phyloP scores from a whole-genome alignment of 2,113 vertebrate species.

The Theropithecus gelada region DNA sequence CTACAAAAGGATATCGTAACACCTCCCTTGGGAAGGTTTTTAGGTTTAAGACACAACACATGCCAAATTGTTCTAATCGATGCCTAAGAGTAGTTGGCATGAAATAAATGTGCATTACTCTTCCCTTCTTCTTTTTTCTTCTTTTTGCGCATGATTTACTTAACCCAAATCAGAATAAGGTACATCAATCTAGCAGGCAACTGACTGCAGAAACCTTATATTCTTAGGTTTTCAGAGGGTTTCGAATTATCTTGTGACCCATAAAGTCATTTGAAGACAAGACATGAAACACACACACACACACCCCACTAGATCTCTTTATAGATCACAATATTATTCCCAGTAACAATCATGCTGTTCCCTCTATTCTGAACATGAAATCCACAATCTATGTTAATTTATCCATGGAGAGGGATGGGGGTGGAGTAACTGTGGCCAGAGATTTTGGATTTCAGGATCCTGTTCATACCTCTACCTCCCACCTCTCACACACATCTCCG shows the following conservation, averaged over 20 bases:
- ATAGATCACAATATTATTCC: rapidly evolving
- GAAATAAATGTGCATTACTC: too few relatives aligned
- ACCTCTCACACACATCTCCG: not conserved
- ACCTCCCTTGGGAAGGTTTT: too few relatives aligned
- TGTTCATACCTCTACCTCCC: not conserved
- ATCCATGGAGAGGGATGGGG: too few relatives aligned
- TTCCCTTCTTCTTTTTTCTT: not conserved
- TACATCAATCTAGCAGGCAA: not conserved
- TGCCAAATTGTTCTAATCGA: rapidly evolving
- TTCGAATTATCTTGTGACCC: not conserved
- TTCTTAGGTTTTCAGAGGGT: not conserved
- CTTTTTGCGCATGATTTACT: not conserved
- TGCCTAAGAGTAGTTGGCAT: not conserved
- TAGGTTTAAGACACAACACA: not conserved
- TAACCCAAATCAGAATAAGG: not conserved
- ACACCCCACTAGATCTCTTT: not conserved
- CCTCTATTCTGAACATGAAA: not conserved
- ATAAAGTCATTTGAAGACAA: not conserved
- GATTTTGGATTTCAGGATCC: not conserved
- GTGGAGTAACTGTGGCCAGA: too few relatives aligned
- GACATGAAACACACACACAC: not conserved
- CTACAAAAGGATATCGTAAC: not conserved
- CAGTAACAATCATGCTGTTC: rapidly evolving
- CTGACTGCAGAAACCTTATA: not conserved
- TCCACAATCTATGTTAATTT: not conserved